Evolutionary conservation across 2,113 vertebrate species (phyloP).

Genomic region (Alethe castanea): DNA sequence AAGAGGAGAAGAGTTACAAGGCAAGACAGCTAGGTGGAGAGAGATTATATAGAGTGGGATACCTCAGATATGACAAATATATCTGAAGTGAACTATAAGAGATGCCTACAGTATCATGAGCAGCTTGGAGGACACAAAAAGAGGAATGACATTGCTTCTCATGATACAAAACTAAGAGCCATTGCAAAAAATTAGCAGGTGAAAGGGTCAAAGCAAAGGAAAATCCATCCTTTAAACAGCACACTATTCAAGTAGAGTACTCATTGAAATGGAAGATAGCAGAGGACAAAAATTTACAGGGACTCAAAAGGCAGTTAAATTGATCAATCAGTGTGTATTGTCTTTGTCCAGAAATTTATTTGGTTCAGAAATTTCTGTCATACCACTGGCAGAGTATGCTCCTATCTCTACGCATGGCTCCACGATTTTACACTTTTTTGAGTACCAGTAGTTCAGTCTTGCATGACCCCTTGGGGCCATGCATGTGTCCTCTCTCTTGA

Average conservation of each 20-base stretch:
- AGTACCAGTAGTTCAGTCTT: not conserved
- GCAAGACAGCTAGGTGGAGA: not conserved
- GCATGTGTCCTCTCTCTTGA: not conserved
- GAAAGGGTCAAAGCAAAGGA: not conserved
- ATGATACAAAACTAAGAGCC: not conserved
- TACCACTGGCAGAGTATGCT: not conserved
- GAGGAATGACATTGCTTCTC: not conserved
- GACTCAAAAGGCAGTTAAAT: not conserved
- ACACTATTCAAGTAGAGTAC: not conserved
- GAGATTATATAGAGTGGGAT: not conserved
- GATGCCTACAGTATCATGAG: fast-evolving
- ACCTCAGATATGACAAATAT: not conserved
- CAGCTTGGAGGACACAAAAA: not conserved
- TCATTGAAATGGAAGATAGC: not conserved
- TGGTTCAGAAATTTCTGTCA: not conserved
- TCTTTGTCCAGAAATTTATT: not conserved
- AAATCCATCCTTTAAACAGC: not conserved
- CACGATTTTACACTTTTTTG: not conserved
- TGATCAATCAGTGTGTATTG: not conserved
- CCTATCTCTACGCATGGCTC: not conserved
- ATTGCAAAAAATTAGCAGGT: not conserved
- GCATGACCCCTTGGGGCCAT: fast-evolving
- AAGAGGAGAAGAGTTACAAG: not conserved
- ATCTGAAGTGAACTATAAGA: not conserved
- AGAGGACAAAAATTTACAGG: not conserved